These are phyloP conservation scores for Synergus itoensis DNA, from an alignment of 2,888 invertebrate species.

Conservation along the genomic window DNA sequence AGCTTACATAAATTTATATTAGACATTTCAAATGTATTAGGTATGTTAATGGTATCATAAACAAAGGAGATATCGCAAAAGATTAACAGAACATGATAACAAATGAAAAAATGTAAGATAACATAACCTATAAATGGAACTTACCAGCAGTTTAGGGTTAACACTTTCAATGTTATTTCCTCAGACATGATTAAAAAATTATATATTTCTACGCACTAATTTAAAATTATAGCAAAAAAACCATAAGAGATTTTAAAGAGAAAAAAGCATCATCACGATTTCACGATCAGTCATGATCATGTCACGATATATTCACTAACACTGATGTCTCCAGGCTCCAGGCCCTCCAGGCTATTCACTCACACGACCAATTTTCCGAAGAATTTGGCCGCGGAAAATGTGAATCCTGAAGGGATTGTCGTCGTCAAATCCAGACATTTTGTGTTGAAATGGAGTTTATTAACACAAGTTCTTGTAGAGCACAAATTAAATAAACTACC, in stretches of 20 bases:
- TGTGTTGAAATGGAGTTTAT: too few relatives aligned
- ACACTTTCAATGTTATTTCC: conserved; percentile 60
- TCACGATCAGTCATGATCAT: too few relatives aligned
- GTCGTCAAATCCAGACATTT: too few relatives aligned
- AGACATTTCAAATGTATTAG: background rate
- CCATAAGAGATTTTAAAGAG: background rate
- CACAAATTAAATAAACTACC: too few relatives aligned
- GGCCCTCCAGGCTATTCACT: too few relatives aligned
- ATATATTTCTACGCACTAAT: conserved; percentile 1
- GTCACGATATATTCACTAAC: too few relatives aligned
- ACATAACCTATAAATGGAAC: conserved; percentile 46
- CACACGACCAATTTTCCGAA: too few relatives aligned
- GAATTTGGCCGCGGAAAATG: too few relatives aligned
- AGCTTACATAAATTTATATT: background rate
- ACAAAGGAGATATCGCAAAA: background rate
- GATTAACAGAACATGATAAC: background rate
- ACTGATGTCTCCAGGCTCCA: too few relatives aligned
- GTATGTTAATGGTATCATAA: background rate
- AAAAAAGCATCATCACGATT: background rate
- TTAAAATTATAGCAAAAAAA: background rate
- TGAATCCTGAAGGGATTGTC: too few relatives aligned
- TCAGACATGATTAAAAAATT: conserved; percentile 50
- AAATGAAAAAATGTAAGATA: conserved; percentile 25
- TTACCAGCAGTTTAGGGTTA: conserved; percentile 74
- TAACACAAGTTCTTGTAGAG: too few relatives aligned